Evolutionary conservation across 2,113 vertebrate species (phyloP), one percentile per base, ranked within the genome.

Genomic region (Brachypodius melanocephalos): DNA sequence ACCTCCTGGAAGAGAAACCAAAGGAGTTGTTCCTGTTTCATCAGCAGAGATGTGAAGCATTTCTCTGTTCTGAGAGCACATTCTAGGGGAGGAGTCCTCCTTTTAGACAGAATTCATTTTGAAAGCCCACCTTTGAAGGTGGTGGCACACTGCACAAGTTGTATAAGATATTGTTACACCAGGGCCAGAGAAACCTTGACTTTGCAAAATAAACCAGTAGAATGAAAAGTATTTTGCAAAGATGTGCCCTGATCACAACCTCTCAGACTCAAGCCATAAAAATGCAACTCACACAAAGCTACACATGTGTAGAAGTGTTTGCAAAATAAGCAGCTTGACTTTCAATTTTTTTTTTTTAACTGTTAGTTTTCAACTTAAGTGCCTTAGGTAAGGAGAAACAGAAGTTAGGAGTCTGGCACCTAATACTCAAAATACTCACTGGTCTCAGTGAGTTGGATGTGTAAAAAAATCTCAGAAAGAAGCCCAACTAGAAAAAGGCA

Each of bases 141-240:
- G 38, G 17, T 26, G 59, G 32, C 18, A 73, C 14, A 36, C 63
- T 2, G 2, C 6, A 10, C 19, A 51, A 63, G 15, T 76, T 63
- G 43, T 17, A 46, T 10, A 34, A 86, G 6, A 6, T 26, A 28
- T 22, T 38, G 28, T 58, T 62, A 29, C 7, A 57, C 2, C 0
- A 73, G 15, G 10, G 31, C 67, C 74, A 63, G 26, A 75, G 40
- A 73, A 80, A 55, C 19, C 17, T 74, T 62, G 43, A 55, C 28
- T 55, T 17, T 52, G 48, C 38, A 34, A 66, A 73, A 78, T 40
- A 8, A 1, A 5, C 4, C 7, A 26, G 26, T 36, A 0, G 0
- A 55, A 83, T 65, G 19, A 15, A 6, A 46, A 89, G 15, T 46
- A 45, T 59, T 96, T 85, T 62, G 36, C 38, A 80, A 91, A 94